Evolutionary conservation across 1,140 invertebrate genomes (phyloP), one percentile per base, ranked within the genome.

Genomic region (Rhyacophila brunnea): DNA sequence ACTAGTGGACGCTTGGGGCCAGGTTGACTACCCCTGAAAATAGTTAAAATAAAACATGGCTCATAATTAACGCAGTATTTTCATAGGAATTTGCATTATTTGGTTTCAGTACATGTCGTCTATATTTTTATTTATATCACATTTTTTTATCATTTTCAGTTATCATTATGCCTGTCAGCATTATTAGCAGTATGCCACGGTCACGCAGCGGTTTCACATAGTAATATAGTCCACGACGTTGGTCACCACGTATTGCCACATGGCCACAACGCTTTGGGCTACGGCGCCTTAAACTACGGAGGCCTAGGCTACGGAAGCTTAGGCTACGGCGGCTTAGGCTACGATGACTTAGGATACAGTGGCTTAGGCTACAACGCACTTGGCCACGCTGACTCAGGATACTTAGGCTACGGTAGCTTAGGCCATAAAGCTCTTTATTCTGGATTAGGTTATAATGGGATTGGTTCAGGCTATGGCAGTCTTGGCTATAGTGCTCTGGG

Each of bases 191-290:
- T 55, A 7, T 63, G 55, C 28, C 38, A 43, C 35, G 51, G 61
- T 6, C 55, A 63, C 32, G 54, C 55, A 6, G 49, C 56, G n/a
- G 23, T 63, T 1, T 63, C 61, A 1, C 50, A 54, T 20, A 54
- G 45, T 18, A 63, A 55, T 34, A 43, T 63, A 6, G 51, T 63
- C 36, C 43, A 46, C 7, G 46, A 18, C 11, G 42, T 47, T 7
- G 51, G 36, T 17, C 36, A 44, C 18, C 14, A 28, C 23, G 23
- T 28, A 3, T 5, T 28, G 9, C 23, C 23, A 28, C 23, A 5
- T 9, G 38, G 51, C 2, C 15, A n/a, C 3, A 18, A 36, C 14
- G 38, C 34, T 40, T 2, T 52, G 4, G 49, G 49, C 10, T 52
- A 52, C 28, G 47, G 47, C 10, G 15, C 6, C 10, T 17, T 45